Base-by-base conservation (phyloP, 1,140 invertebrate genomes). In the Drosophila pectinifera region DNA sequence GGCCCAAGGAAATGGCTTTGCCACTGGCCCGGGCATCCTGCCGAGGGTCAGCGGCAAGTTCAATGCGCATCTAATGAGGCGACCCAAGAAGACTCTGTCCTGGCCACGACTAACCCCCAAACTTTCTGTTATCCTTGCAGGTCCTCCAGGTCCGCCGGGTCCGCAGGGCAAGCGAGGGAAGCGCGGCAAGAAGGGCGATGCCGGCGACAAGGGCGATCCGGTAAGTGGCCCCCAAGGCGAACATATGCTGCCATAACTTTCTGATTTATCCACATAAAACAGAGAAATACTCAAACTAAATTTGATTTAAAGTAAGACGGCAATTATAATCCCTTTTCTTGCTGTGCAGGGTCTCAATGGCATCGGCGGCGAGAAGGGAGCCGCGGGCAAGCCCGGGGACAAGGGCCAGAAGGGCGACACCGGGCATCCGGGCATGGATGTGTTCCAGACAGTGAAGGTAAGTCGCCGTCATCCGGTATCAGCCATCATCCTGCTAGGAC, bases 281-380 rank as follows among this genome's bases (percentile, higher is more conserved):
- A 28, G 28, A 8, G 28, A 28, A 4, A 4, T 24, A 24, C 24
- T 24, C 24, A 31, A 31, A 31, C 28, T 31, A 10, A 11, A 31
- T 10, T 10, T 38, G 22, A 1, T n/a, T 20, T 20, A 34, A 51
- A 20, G 18, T 8, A 36, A 11, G 36, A 22, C 20, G 14, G 31
- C 18, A 36, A 22, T n/a, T 36, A 28, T 20, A 39, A 41, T 41
- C 13, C 31, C 13, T 2, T 56, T 49, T 67, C 26, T 45, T 93
- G n/a, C 48, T 20, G 22, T 18, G 4, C 48, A 99, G 97, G 98
- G 98, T 80, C 97, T 97, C 20, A 98, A 98, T 90, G 98, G 98
- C 80, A 94, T 98, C 92, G 96, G 97, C 92, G 98, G 98, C 90
- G 97, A 97, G 11, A 98, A 98, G 94, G 98, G 97, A 90, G 97